Evolutionary conservation across 2,888 invertebrate species (phyloP), one percentile per base, ranked within the genome.

Genomic region (Ischnus inquisitorius): DNA sequence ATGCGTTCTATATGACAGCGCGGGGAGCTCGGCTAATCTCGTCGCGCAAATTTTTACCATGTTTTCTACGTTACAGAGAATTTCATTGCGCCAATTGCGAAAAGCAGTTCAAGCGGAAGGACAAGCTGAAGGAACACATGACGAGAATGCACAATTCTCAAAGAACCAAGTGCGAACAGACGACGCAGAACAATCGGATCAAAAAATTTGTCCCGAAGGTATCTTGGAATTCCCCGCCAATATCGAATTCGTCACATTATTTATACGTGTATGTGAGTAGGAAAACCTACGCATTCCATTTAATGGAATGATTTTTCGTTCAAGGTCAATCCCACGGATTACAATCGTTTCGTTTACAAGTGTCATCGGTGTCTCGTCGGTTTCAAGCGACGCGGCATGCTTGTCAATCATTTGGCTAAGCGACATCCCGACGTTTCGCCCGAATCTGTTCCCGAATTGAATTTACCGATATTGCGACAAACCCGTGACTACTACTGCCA

Each of bases 391-490:
- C 95, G 98, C 85, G 98, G 98, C 1, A 97, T 97, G 97, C 93
- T 97, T 60, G 97, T 97, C 2, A 98, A 98, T 93, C 98, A 98
- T 93, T 93, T 98, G 88, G 97, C 97, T 83, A 97, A 97, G 90
- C 94, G 96, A 86, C 96, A 97, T 95, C 95, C 96, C 34, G 95
- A 95, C 76, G 95, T 96, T 64, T 94, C 94, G 46, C 95, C 95
- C 0, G 95, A 96, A 85, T 95, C 96, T 0, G 96, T 96, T 46
- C 97, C 95, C 16, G 97, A 97, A 93, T 94, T 97, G 48, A 96
- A 96, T 90, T 94, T 97, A 84, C 98, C 98, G 0, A 96, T 98
- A 88, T 94, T 97, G 84, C 95, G 96, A 86, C 96, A 96, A 14
- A 96, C 97, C 60, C 95, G 96, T 14, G 96, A 97, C 90, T 98